Conservation (phyloP, 2,113 vertebrate genomes). For the Menura novaehollandiae region DNA sequence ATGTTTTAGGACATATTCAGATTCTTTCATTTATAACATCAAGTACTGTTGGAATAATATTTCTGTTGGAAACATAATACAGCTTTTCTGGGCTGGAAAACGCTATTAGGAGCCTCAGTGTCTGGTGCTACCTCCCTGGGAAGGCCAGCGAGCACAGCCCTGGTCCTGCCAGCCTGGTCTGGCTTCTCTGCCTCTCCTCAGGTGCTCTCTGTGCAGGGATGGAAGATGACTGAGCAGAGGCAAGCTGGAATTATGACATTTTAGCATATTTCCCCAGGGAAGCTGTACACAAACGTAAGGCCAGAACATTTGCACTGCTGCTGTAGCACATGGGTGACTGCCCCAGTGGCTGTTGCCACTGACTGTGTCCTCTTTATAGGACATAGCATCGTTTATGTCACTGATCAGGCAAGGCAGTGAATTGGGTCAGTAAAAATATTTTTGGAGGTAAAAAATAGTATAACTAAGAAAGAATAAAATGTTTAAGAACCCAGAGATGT, state of each 20-base stretch:
- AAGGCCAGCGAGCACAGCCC: not conserved
- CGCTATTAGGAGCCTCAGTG: too few species aligned
- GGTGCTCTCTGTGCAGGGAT: not conserved
- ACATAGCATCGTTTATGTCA: not conserved
- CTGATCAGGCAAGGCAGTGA: not conserved
- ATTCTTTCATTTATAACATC: not conserved
- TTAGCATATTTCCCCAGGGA: not conserved
- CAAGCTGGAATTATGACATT: not conserved
- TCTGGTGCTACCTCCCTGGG: not conserved
- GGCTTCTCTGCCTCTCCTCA: not conserved
- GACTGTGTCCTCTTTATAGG: not conserved
- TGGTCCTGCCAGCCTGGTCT: not conserved
- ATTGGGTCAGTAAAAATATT: not conserved
- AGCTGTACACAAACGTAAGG: not conserved
- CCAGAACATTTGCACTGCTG: not conserved
- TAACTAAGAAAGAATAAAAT: not conserved
- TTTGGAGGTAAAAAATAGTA: not conserved
- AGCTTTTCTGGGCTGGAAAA: not conserved
- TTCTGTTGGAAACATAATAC: fast-evolving
- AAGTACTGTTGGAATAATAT: not conserved
- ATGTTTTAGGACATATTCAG: not conserved
- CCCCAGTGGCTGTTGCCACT: not conserved
- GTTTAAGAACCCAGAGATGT: not conserved
- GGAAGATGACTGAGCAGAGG: not conserved
- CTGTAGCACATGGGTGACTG: not conserved